Base-by-base conservation (phyloP, 2,797 vertebrate genomes). In the Knipowitschia caucasica region DNA sequence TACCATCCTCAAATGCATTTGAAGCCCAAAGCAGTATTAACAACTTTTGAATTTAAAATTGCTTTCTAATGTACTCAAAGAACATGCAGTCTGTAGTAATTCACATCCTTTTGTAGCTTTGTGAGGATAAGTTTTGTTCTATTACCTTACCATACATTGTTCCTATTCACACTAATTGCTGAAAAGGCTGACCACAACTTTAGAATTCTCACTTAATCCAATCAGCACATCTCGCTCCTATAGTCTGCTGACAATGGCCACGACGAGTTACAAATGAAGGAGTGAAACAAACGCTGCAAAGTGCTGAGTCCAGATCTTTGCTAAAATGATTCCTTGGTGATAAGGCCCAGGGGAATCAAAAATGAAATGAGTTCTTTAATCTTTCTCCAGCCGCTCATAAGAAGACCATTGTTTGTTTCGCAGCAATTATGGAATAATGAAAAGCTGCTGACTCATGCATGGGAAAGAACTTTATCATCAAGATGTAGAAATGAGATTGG, bases 141-240 rank as follows among this genome's bases (percentile, higher is more conserved):
- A 7, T 18, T 17, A 38, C 20, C 9, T 20, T 4, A 20, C 18
- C 4, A 2, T 21, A 20, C 15, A 21, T 11, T 39, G 51, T 56
- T 40, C 52, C 30, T 46, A 35, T 56, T 64, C 75, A 71, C 55
- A 73, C 40, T 83, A 85, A 88, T 86, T 82, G 82, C 66, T 75
- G 83, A 77, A 76, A 88, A 86, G 78, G 84, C 83, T 86, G 82
- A 87, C 78, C 78, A 77, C 79, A 82, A 72, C 77, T 74, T 69
- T 80, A 79, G 67, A 23, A 5, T 75, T 84, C 83, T 82, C 75
- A 67, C 75, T 75, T 82, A 71, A 83, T 84, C 73, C 81, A 80
- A 83, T 85, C 75, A 76, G 75, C 73, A 67, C 75, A 61, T 65
- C 64, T 67, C 59, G 51, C 50, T 24, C 40, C 51, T 57, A 21